phyloP scores from a whole-genome alignment of 2,113 vertebrate species.

The Laticauda laticaudata region DNA sequence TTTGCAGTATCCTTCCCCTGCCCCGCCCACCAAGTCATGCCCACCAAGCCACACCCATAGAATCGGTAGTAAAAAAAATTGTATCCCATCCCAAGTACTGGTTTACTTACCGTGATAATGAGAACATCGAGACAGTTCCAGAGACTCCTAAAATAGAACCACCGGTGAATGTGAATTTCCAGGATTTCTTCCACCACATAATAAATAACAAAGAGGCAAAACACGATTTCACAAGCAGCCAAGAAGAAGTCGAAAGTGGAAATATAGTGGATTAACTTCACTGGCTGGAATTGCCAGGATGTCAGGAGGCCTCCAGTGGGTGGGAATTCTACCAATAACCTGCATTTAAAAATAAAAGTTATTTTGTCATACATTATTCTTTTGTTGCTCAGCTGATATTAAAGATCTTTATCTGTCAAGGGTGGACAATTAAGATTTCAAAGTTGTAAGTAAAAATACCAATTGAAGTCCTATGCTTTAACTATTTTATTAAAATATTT shows the following conservation, averaged over 20 bases:
- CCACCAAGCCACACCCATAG: no score
- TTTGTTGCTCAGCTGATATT: neutral
- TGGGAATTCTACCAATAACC: constrained; percentile 91
- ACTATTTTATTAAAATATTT: neutral
- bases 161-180: constrained; percentile 89
- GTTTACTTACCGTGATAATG: constrained; percentile 81
- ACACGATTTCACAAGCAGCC: constrained; percentile 87
- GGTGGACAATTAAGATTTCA: neutral
- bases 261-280: constrained; percentile 85
- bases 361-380: neutral
- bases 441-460: neutral
- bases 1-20: no score
- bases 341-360: constrained; percentile 60
- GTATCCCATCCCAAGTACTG: no score
- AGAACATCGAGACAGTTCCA: constrained; percentile 97
- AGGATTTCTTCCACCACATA: constrained; percentile 92
- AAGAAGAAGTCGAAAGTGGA: constrained; percentile 92
- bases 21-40: no score
- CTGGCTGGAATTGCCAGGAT: constrained; percentile 94
- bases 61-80: no score
- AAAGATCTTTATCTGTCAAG: neutral
- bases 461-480: neutral
- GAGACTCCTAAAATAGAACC: constrained; percentile 89
- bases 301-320: constrained; percentile 90
- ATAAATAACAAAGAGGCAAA: constrained; percentile 93